Conservation (phyloP, 2,113 vertebrate genomes). For the Antennarius striatus region DNA sequence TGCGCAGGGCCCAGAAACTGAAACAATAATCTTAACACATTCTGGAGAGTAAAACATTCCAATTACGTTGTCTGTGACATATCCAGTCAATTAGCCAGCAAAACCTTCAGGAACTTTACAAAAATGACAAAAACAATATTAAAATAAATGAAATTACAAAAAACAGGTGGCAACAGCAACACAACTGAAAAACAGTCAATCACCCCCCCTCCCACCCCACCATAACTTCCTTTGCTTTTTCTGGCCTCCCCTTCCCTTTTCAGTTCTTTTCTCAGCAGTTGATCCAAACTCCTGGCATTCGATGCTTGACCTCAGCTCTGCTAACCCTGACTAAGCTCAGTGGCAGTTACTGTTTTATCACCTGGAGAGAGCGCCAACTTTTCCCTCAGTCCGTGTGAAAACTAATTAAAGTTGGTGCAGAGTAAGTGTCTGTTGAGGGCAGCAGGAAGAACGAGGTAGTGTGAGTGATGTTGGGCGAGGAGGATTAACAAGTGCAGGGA, state of each 20-base stretch:
- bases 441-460: slow-evolving; percentile 44
- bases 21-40: slow-evolving; percentile 34
- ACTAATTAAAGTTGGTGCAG: slow-evolving; percentile 76
- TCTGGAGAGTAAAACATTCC: background rate
- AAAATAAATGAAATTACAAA: too few species aligned
- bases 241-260: background rate
- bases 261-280: slow-evolving; percentile 28
- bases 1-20: slow-evolving; percentile 52
- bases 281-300: slow-evolving; percentile 50
- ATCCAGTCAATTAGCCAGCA: background rate
- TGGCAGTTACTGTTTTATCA: slow-evolving; percentile 72
- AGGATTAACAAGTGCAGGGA: slow-evolving; percentile 68
- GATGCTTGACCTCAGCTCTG: slow-evolving; percentile 62
- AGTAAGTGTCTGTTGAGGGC: slow-evolving; percentile 47
- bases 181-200: background rate
- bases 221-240: slow-evolving; percentile 1
- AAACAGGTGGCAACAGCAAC: background rate
- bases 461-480: slow-evolving; percentile 60
- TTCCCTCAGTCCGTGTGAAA: slow-evolving; percentile 62
- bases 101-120: background rate
- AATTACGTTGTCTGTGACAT: too few species aligned
- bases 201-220: too few species aligned
- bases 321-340: slow-evolving; percentile 69
- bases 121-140: background rate
- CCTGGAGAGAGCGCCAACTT: slow-evolving; percentile 65